Evolutionary conservation across 2,113 vertebrate species (phyloP).

Genomic region (Colinus virginianus): DNA sequence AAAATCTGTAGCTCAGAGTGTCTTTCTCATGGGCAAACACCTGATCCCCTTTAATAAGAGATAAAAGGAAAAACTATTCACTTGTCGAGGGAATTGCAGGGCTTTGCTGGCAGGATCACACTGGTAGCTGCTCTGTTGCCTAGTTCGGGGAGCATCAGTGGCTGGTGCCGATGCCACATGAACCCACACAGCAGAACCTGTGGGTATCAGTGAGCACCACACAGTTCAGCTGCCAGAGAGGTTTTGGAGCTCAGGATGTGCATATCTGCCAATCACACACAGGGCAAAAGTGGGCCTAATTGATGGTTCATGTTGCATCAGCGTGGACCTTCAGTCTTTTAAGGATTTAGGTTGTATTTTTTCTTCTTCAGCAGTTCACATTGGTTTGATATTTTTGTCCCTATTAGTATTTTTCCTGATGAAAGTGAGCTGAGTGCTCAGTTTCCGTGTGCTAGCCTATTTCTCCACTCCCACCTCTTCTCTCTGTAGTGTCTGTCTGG

Average conservation of each 20-base stretch:
- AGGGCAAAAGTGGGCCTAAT: neutral
- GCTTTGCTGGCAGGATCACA: neutral
- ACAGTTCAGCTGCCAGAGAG: neutral
- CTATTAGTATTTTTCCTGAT: neutral
- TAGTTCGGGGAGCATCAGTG: neutral
- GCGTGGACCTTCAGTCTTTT: neutral
- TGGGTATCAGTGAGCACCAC: neutral
- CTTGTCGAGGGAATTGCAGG: neutral
- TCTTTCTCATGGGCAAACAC: conserved; percentile 83
- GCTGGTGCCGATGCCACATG: neutral
- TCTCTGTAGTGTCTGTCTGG: neutral
- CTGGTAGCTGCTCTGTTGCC: conserved; percentile 26
- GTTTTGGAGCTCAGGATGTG: neutral
- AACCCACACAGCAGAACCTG: neutral
- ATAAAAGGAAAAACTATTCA: conserved; percentile 67
- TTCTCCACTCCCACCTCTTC: neutral
- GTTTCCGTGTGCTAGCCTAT: neutral
- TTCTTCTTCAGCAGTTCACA: neutral
- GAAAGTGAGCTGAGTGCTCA: neutral
- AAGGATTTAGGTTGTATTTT: neutral
- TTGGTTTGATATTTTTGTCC: neutral
- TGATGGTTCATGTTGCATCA: neutral
- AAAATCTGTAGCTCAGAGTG: conserved; percentile 71
- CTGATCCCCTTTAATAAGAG: conserved; percentile 83
- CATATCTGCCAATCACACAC: neutral